A percentile compares a stretch with the other conserved stretches of the same genome.
Evolutionary conservation across 2,888 invertebrate genomes (phyloP).

Genomic region (Drosophila testacea): DNA sequence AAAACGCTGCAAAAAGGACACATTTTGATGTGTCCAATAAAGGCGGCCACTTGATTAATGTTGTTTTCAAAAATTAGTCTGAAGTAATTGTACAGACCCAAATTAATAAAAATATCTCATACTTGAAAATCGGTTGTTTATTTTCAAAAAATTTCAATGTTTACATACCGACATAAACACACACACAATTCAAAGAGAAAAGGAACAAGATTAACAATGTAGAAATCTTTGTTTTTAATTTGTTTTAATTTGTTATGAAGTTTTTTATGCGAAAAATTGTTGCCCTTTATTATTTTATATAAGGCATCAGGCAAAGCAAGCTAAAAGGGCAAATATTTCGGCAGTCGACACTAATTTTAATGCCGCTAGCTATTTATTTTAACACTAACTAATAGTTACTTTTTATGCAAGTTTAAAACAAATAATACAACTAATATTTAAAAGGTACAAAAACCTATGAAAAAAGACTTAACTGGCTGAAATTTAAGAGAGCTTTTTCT

Average conservation of each 20-base stretch:
- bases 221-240: slow-evolving; percentile 77
- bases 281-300: slow-evolving; percentile 22
- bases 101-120: too few species aligned
- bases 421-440: slow-evolving; percentile 75
- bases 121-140: too few species aligned
- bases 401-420: slow-evolving; percentile 73
- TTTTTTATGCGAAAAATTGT: slow-evolving; percentile 69
- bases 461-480: slow-evolving; percentile 63
- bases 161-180: too few species aligned
- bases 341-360: slow-evolving; percentile 79
- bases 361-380: slow-evolving; percentile 79
- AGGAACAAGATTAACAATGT: slow-evolving; percentile 57
- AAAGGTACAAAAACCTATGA: slow-evolving; percentile 44
- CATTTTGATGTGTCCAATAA: too few species aligned
- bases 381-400: slow-evolving; percentile 76
- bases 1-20: too few species aligned
- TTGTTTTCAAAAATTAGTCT: too few species aligned
- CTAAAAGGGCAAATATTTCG: slow-evolving; percentile 49
- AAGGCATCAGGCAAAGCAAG: neutral
- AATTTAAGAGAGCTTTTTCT: slow-evolving; percentile 40
- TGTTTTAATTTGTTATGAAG: slow-evolving; percentile 78
- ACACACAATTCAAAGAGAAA: slow-evolving; percentile 24
- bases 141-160: too few species aligned
- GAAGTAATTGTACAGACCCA: too few species aligned
- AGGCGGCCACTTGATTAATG: too few species aligned